These are phyloP conservation scores for Xiphydria camelus DNA, from an alignment of 2,888 invertebrate genomes.

Conservation along the genomic window DNA sequence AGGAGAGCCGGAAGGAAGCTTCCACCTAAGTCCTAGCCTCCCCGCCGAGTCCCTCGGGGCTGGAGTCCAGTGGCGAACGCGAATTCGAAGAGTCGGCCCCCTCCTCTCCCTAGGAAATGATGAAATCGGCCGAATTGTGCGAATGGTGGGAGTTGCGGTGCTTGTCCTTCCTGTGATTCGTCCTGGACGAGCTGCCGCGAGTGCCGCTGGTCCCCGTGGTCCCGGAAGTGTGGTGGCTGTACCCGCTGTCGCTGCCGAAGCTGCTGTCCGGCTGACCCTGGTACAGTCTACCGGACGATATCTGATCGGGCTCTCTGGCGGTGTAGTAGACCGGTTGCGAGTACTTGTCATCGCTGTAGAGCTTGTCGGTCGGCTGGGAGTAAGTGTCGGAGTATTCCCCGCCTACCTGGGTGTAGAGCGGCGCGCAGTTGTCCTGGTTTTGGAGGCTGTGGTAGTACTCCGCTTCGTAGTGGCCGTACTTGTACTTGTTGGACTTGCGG, in stretches of 20 bases:
- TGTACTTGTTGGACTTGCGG: conserved; percentile 26
- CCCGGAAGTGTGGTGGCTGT: conserved; percentile 75
- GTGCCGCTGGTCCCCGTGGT: conserved; percentile 55
- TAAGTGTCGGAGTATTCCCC: conserved; percentile 51
- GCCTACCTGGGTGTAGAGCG: conserved; percentile 46
- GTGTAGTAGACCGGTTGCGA: conserved; percentile 50
- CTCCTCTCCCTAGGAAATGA: conserved; percentile 43
- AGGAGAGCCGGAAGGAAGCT: no score
- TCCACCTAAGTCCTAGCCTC: no score
- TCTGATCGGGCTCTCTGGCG: conserved; percentile 41
- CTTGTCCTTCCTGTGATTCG: conserved; percentile 48
- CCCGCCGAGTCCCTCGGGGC: no score
- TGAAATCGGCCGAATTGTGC: conserved; percentile 48
- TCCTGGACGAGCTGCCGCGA: conserved; percentile 42
- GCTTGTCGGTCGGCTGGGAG: conserved; percentile 48
- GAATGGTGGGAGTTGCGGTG: conserved; percentile 49
- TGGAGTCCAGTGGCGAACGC: no score
- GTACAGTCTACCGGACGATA: conserved; percentile 44
- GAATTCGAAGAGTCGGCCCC: no score
- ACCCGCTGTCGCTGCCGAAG: conserved; percentile 83
- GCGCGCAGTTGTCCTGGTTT: conserved; percentile 39
- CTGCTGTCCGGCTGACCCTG: conserved; percentile 63
- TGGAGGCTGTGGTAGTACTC: conserved; percentile 48
- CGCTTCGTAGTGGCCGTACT: conserved; percentile 29
- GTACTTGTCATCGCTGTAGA: conserved; percentile 48